These are phyloP conservation scores for Xestobium rufovillosum DNA, from an alignment of 2,888 invertebrate genomes.

Conservation along the genomic window DNA sequence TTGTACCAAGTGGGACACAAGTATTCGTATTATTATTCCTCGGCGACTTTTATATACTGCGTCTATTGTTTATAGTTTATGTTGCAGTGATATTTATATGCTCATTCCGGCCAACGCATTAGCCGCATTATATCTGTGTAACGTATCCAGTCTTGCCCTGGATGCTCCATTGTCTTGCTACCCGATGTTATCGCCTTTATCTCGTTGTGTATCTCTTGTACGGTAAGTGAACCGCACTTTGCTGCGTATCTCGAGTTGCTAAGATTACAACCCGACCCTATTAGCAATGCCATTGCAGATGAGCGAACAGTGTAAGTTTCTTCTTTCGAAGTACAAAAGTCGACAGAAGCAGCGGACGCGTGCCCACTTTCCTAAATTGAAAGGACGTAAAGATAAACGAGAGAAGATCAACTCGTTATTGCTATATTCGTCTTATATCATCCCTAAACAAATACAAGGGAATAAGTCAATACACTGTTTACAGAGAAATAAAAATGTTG, in stretches of 20 bases:
- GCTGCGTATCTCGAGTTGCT: conserved; percentile 2
- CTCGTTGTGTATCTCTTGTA: conserved; percentile 1
- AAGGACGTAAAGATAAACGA: too few species aligned
- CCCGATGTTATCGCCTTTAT: not conserved
- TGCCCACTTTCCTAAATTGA: too few species aligned
- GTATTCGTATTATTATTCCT: conserved; percentile 19
- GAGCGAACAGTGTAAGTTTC: too few species aligned
- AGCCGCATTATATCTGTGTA: conserved; percentile 24
- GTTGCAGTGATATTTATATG: conserved; percentile 30
- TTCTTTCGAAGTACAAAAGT: too few species aligned
- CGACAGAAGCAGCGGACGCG: too few species aligned
- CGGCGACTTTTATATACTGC: conserved; percentile 24
- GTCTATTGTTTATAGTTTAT: conserved; percentile 28
- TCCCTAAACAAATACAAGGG: too few species aligned
- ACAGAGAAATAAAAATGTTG: too few species aligned
- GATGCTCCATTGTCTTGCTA: conserved; percentile 17
- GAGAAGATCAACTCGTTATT: too few species aligned
- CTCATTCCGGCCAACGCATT: conserved; percentile 31
- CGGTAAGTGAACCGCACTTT: conserved; percentile 3
- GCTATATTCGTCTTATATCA: too few species aligned
- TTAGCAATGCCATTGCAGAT: too few species aligned
- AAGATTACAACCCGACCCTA: not conserved
- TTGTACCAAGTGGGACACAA: conserved; percentile 5
- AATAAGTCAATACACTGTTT: too few species aligned
- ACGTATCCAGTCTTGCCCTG: conserved; percentile 14